Base-by-base conservation (phyloP, 2,888 invertebrate species). In the Rhamphomyia laevipes region DNA sequence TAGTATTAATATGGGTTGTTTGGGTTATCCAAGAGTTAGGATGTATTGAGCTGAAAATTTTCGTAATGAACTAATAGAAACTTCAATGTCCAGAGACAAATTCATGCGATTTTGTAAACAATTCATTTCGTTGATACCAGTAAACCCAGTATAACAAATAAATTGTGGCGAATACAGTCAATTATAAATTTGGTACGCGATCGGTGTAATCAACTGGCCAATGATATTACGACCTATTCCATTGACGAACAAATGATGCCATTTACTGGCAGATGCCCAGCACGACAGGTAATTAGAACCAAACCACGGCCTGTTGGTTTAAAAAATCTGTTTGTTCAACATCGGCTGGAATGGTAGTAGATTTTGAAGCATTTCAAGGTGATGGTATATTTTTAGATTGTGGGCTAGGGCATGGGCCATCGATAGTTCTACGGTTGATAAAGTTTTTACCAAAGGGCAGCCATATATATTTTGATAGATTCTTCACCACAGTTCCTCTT, bases 291-390 rank as follows among this genome's bases (percentile, higher is more conserved):
- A 17, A 60, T 61, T 6, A 55, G 53, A 49, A 60, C 58, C 47
- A 62, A 62, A 51, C 65, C 63, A 11, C 51, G 58, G n/a, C 59
- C 62, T 15, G 55, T 52, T 27, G 64, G 63, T 2, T 50, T 66
- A n/a, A 66, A 66, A 54, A 64, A 62, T 47, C 64, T 51, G 60
- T 65, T 6, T 42, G 62, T 4, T 62, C 65, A 13, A 53, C 56
- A 18, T 58, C 15, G 2, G 12, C 42, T 16, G 46, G 42, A 12
- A 7, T 49, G 13, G 23, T 45, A 16, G 27, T 46, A 13, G 57
- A 59, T 49, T 61, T 61, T 43, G 58, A 56, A 53, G 50, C 60
- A 11, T 62, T 60, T 50, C 57, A 59, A 49, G 61, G 59, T 9
- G 43, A 48, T n/a, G 52, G 47, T 12, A 57, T 56, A 7, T 45